Conservation (phyloP, 2,888 invertebrate species). For the Brachyptera putata region DNA sequence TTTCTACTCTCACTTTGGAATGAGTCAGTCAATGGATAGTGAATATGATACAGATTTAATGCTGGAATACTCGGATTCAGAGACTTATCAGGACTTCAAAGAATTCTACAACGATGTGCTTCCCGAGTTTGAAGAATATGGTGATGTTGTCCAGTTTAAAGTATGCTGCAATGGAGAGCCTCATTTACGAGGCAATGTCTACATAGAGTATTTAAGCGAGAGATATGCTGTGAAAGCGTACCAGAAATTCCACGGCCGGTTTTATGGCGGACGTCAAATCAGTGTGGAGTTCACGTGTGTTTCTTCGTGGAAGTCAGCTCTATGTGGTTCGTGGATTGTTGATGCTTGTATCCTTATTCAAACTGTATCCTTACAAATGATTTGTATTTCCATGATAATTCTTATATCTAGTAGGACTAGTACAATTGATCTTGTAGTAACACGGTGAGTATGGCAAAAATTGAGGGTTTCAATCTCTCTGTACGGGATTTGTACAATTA, state of each 20-base stretch:
- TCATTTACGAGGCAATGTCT: constrained; percentile 87
- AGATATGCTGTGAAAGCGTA: constrained; percentile 70
- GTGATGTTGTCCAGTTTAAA: constrained; percentile 43
- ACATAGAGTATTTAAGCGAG: constrained; percentile 67
- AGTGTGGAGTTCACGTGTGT: constrained; percentile 76
- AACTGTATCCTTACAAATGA: constrained; percentile 33
- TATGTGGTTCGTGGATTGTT: constrained; percentile 67
- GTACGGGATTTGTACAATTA: too few species aligned
- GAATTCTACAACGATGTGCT: constrained; percentile 84
- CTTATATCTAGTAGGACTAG: too few species aligned
- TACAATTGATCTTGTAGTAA: too few species aligned
- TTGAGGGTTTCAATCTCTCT: too few species aligned
- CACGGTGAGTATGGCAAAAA: too few species aligned
- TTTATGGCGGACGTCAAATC: constrained; percentile 81
- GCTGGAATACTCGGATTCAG: constrained; percentile 79
- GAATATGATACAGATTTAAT: constrained; percentile 78
- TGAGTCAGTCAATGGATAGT: constrained; percentile 65
- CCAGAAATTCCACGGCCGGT: constrained; percentile 72
- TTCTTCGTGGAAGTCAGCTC: constrained; percentile 76
- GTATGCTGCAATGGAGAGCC: constrained; percentile 80
- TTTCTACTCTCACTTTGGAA: constrained; percentile 79
- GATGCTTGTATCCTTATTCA: neutral
- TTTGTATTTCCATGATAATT: too few species aligned
- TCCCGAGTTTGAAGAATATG: constrained; percentile 65
- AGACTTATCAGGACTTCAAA: constrained; percentile 70